Percentiles rank a stretch among this genome's conserved stretches.
These are phyloP conservation scores for Cephus spinipes DNA, from an alignment of 2,888 invertebrate species.

Conservation along the genomic window DNA sequence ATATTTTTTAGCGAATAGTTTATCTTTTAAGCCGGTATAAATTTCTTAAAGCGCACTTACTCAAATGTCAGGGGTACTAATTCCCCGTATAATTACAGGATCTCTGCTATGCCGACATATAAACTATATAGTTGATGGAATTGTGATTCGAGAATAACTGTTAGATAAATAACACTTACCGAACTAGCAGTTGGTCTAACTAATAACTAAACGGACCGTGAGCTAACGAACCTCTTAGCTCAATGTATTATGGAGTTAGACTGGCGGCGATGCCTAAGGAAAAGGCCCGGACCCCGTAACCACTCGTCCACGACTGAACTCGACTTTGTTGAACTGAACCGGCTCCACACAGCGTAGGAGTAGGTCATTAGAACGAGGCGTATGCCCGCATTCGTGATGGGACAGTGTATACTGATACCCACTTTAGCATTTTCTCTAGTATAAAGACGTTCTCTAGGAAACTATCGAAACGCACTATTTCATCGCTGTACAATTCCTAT, in stretches of 20 bases:
- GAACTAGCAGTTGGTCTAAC: no score
- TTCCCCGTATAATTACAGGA: no score
- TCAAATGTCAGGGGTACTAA: no score
- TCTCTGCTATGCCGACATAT: no score
- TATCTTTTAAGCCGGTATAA: no score
- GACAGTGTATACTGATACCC: neutral
- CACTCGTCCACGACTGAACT: conserved; percentile 43
- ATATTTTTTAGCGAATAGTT: no score
- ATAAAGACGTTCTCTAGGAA: conserved; percentile 1
- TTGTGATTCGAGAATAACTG: no score
- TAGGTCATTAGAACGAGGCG: conserved; percentile 61
- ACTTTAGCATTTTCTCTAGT: neutral
- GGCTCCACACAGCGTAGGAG: conserved; percentile 47
- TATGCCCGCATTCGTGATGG: conserved; percentile 36
- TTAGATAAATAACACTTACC: no score
- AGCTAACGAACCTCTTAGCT: neutral
- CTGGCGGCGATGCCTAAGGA: conserved; percentile 30
- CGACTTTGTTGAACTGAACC: conserved; percentile 28
- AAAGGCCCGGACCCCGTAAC: conserved; percentile 47
- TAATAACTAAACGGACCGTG: neutral
- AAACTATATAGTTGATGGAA: no score
- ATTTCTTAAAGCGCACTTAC: no score
- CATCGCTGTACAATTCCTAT: neutral
- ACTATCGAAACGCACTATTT: neutral
- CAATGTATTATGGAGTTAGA: conserved; percentile 16